Percentiles rank a stretch among this genome's conserved stretches.
phyloP scores from a whole-genome alignment of 1,140 invertebrate species.

The Bombus vancouverensis region DNA sequence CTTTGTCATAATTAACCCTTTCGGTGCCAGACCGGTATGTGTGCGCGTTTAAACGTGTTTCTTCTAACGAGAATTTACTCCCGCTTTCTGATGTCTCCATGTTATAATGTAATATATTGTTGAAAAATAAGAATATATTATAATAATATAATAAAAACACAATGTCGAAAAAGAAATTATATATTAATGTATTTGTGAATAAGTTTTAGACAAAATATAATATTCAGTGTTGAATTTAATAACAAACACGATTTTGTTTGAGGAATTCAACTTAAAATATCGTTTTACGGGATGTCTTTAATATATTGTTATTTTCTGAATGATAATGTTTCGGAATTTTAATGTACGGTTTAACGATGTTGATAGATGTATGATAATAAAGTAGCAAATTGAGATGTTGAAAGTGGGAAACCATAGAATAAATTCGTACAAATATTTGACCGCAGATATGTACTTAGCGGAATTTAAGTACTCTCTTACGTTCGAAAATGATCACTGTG shows the following conservation, averaged over 20 bases:
- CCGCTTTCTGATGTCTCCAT: not conserved
- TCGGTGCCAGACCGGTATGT: constrained; percentile 39
- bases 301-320: not conserved
- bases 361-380: not conserved
- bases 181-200: not conserved
- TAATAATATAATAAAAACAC: not conserved
- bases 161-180: not conserved
- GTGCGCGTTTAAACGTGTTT: constrained; percentile 22
- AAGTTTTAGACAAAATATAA: not conserved
- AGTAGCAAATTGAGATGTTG: not conserved
- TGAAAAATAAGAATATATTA: not conserved
- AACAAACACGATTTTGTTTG: not conserved
- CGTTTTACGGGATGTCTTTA: not conserved
- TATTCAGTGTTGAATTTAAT: not conserved
- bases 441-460: not conserved
- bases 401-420: not conserved
- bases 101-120: not conserved
- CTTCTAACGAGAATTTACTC: not conserved
- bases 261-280: not conserved
- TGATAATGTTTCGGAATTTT: not conserved
- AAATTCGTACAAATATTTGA: constrained; percentile 23
- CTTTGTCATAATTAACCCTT: constrained; percentile 52
- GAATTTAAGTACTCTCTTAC: constrained; percentile 23
- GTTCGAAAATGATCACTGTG: constrained; percentile 23
- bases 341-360: not conserved